phyloP scores from a whole-genome alignment of 2,888 invertebrate genomes.

The Pristionchus fissidentatus region DNA sequence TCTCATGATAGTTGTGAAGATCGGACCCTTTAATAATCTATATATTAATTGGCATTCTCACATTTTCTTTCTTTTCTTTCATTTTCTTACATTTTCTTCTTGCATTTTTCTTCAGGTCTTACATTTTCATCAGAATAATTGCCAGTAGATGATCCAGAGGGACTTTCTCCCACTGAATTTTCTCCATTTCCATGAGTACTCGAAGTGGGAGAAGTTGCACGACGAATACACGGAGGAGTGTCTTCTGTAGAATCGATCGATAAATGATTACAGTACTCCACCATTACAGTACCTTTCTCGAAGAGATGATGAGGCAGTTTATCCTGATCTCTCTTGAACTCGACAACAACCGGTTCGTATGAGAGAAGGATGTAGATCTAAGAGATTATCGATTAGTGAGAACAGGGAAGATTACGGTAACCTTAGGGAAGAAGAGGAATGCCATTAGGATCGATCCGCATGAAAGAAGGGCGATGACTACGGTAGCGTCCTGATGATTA shows the following conservation, averaged over 20 bases:
- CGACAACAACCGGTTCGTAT: slow-evolving; percentile 74
- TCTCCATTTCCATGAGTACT: slow-evolving; percentile 27
- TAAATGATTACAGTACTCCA: neutral
- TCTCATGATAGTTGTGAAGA: slow-evolving; percentile 46
- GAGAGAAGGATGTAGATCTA: slow-evolving; percentile 74
- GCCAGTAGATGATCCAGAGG: neutral
- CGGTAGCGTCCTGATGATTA: slow-evolving; percentile 39
- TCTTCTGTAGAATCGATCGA: slow-evolving; percentile 6
- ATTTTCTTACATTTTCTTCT: neutral
- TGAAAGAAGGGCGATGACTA: slow-evolving; percentile 54
- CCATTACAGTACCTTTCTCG: slow-evolving; percentile 59
- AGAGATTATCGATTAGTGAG: slow-evolving; percentile 13
- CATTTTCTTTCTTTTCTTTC: no score
- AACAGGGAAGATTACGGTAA: neutral
- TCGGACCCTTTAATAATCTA: slow-evolving; percentile 37
- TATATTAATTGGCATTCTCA: no score
- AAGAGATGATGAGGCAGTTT: slow-evolving; percentile 59
- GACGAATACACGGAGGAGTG: slow-evolving; percentile 22
- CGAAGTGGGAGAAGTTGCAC: slow-evolving; percentile 32
- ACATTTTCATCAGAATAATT: slow-evolving; percentile 43
- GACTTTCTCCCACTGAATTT: slow-evolving; percentile 12
- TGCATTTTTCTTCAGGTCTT: neutral
- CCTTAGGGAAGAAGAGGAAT: slow-evolving; percentile 74
- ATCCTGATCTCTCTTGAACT: slow-evolving; percentile 65
- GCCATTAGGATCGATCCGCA: slow-evolving; percentile 71